phyloP scores from a whole-genome alignment of 2,888 invertebrate genomes.

The Mimachlamys varia region DNA sequence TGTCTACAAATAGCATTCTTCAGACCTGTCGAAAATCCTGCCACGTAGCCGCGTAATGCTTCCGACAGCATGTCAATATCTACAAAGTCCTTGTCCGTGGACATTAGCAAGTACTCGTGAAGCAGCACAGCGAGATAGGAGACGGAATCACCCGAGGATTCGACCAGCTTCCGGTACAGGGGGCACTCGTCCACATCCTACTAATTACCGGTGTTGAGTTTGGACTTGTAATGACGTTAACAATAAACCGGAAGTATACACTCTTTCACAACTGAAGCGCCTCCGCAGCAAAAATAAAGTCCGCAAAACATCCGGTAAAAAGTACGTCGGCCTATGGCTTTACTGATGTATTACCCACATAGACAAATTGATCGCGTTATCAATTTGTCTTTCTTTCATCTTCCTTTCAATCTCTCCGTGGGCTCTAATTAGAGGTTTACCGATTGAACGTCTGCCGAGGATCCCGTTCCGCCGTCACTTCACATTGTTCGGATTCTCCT shows the following conservation, averaged over 20 bases:
- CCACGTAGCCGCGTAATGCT: too few relatives aligned
- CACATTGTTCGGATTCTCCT: background rate
- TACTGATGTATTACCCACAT: background rate
- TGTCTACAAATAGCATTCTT: background rate
- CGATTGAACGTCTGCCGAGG: background rate
- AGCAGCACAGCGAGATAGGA: background rate
- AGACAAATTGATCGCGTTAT: constrained; percentile 13
- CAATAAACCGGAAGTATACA: background rate
- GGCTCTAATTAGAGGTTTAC: background rate
- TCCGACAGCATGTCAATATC: too few relatives aligned
- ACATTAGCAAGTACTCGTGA: too few relatives aligned
- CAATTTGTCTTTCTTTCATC: constrained; percentile 12
- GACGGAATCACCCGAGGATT: background rate
- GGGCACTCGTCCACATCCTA: background rate
- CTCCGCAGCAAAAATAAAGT: background rate
- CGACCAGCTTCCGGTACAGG: background rate
- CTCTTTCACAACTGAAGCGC: background rate
- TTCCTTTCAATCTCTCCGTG: background rate
- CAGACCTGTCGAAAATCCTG: too few relatives aligned
- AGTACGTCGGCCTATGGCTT: background rate
- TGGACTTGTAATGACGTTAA: too few relatives aligned
- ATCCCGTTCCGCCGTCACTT: constrained; percentile 4
- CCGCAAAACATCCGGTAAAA: background rate
- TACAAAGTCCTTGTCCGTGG: too few relatives aligned
- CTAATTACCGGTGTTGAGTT: background rate